Percentiles rank a stretch among this genome's conserved stretches.
phyloP scores from a whole-genome alignment of 2,113 vertebrate genomes.

The Lophura nycthemera region DNA sequence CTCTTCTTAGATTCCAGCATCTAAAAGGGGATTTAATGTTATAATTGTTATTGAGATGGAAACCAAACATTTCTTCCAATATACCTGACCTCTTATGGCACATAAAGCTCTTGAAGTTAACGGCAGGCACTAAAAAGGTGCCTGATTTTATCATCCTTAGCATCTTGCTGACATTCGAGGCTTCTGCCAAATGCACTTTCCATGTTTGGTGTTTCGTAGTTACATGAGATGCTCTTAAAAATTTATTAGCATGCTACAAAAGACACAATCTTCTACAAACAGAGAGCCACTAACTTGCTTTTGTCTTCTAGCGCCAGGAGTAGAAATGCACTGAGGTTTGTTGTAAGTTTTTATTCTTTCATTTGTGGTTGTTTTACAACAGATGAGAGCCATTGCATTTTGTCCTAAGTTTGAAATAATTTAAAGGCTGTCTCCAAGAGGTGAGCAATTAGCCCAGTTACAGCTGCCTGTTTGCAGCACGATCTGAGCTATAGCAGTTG shows the following conservation, averaged over 20 bases:
- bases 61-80: background rate
- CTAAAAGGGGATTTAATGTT: background rate
- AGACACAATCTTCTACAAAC: background rate
- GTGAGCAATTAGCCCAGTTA: background rate
- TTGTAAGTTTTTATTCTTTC: background rate
- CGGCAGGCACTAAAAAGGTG: background rate
- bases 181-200: slow-evolving; percentile 22
- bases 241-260: background rate
- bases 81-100: background rate
- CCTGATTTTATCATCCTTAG: background rate
- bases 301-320: background rate
- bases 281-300: background rate
- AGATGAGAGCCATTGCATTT: background rate
- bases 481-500: rapidly evolving
- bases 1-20: background rate
- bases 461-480: background rate
- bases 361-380: background rate
- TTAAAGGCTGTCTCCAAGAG: background rate
- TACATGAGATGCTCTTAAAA: slow-evolving; percentile 2
- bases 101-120: background rate
- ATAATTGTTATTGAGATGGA: background rate
- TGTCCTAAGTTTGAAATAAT: background rate
- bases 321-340: background rate
- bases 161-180: background rate
- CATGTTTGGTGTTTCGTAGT: background rate